A percentile compares a stretch with the other conserved stretches of the same genome.
phyloP scores from a whole-genome alignment of 2,888 invertebrate genomes.

The Campaea margaritaria region DNA sequence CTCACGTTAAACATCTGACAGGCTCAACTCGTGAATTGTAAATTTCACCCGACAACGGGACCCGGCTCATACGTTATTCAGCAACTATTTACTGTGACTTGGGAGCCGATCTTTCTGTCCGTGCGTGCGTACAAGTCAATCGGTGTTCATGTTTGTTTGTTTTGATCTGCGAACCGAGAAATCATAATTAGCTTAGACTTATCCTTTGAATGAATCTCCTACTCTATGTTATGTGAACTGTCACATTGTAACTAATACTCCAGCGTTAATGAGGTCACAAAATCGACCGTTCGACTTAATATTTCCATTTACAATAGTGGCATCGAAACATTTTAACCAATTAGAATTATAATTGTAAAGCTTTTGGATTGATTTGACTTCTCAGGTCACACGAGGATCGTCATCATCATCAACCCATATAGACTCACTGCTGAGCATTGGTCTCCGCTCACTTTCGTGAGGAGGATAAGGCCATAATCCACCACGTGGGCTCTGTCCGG shows the following conservation, averaged over 20 bases:
- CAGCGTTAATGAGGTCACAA: neutral
- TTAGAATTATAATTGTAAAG: no score
- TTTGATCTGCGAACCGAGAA: neutral
- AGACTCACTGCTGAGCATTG: no score
- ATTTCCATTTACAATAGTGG: no score
- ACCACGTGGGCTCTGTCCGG: no score
- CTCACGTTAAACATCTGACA: constrained; percentile 43
- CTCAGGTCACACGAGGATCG: no score
- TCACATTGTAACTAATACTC: neutral
- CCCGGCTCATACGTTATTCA: constrained; percentile 68
- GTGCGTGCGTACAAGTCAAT: constrained; percentile 48
- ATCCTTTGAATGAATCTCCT: neutral
- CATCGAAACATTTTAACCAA: no score
- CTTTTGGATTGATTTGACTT: no score
- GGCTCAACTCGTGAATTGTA: constrained; percentile 53
- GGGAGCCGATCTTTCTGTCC: constrained; percentile 53
- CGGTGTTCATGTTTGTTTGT: constrained; percentile 37
- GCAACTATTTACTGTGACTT: constrained; percentile 59
- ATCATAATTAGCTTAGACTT: neutral
- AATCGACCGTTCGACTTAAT: no score
- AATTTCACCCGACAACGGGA: constrained; percentile 54
- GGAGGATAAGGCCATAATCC: no score
- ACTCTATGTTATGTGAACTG: neutral
- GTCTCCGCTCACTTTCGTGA: no score
- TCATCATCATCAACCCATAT: no score